Evolutionary conservation across 2,797 vertebrate genomes (phyloP).

Genomic region (Hydrocynus forskahlii): DNA sequence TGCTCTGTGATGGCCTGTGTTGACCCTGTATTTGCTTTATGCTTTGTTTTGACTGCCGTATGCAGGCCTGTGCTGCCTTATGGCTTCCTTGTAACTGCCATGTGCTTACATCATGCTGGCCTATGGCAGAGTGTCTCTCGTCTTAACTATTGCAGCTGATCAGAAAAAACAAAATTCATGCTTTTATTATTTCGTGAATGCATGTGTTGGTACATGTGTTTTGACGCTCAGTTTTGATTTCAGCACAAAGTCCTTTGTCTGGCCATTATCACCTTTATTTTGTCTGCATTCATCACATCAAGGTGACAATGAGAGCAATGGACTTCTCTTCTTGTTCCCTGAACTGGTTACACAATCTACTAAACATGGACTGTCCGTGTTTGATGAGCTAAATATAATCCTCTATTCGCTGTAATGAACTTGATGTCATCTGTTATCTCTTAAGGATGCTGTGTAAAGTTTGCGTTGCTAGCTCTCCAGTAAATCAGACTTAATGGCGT

Average conservation of each 20-base stretch:
- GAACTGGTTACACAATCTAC: background rate
- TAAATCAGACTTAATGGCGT: constrained; percentile 21
- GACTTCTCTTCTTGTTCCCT: background rate
- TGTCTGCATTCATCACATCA: background rate
- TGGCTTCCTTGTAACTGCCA: background rate
- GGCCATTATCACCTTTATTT: background rate
- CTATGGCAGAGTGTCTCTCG: too few species aligned
- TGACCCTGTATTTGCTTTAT: background rate
- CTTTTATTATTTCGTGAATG: background rate
- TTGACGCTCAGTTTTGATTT: background rate
- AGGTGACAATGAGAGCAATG: background rate
- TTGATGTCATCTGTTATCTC: background rate
- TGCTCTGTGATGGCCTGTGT: too few species aligned
- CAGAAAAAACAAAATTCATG: too few species aligned
- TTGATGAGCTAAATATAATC: background rate
- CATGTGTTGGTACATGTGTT: background rate
- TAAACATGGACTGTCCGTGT: background rate
- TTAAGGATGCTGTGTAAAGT: constrained; percentile 2
- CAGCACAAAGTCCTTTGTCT: background rate
- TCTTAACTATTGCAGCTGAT: too few species aligned
- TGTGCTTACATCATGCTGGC: background rate
- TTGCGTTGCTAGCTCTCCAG: background rate
- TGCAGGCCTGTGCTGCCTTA: too few species aligned
- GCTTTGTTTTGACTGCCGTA: too few species aligned
- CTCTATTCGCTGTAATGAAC: background rate